Conservation (phyloP, 1,140 invertebrate species). For the Anastatus disparis region DNA sequence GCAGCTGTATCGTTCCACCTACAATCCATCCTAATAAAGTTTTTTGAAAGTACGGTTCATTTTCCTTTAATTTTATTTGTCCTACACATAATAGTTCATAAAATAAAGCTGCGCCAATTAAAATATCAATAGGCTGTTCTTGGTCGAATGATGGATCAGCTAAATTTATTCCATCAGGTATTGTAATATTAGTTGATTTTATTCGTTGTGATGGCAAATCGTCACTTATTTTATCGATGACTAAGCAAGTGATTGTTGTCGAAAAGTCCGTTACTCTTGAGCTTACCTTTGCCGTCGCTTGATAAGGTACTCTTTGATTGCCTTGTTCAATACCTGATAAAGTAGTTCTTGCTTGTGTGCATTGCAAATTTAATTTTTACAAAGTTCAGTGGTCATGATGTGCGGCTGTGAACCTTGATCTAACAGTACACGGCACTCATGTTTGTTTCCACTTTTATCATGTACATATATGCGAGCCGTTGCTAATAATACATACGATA, state of each 20-base stretch:
- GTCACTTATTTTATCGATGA: neutral
- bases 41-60: conserved; percentile 7
- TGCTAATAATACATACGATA: neutral
- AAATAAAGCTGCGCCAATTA: conserved; percentile 16
- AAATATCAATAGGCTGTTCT: neutral
- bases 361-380: neutral
- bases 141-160: conserved; percentile 19
- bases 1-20: neutral
- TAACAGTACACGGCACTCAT: neutral
- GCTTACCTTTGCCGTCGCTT: neutral
- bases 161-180: conserved; percentile 11
- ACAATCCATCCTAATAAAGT: conserved; percentile 10
- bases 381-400: neutral
- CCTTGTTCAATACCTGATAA: neutral
- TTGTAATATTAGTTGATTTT: neutral
- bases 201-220: neutral
- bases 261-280: neutral
- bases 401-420: neutral
- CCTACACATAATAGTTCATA: conserved; percentile 13
- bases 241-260: neutral
- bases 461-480: neutral
- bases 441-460: neutral
- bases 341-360: neutral
- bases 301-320: neutral
- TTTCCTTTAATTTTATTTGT: conserved; percentile 20